A percentile compares a stretch with the other conserved stretches of the same genome.
These are phyloP conservation scores for Tipula helvola DNA, from an alignment of 2,888 invertebrate species.

Conservation along the genomic window DNA sequence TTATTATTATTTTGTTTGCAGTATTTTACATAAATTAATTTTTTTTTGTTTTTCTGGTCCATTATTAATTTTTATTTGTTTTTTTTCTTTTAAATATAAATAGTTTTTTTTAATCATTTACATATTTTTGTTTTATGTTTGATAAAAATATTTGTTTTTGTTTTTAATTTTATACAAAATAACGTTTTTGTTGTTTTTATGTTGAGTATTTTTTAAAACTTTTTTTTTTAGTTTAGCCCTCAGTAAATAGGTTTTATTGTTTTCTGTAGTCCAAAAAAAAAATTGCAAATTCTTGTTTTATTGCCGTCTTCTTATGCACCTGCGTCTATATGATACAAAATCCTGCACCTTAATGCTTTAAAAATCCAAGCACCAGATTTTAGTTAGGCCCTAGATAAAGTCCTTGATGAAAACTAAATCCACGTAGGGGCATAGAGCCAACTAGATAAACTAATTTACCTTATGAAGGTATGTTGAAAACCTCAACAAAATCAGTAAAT, in stretches of 20 bases:
- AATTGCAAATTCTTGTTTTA: no score
- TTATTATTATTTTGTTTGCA: not conserved
- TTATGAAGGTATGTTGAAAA: no score
- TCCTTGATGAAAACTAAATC: no score
- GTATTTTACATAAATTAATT: not conserved
- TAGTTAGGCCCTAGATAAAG: no score
- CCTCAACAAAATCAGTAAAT: no score
- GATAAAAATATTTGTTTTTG: not conserved
- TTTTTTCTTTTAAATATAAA: not conserved
- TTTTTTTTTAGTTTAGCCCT: not conserved
- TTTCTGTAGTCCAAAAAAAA: no score
- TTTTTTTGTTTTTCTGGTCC: not conserved
- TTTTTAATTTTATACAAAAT: not conserved
- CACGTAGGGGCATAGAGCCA: no score
- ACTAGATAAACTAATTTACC: no score
- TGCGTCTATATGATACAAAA: no score
- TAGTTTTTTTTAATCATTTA: not conserved
- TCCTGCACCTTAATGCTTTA: no score
- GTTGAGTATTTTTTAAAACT: not conserved
- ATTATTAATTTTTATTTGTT: not conserved
- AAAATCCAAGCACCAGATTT: no score
- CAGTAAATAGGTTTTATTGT: not conserved
- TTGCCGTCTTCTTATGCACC: no score
- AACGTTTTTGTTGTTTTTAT: not conserved
- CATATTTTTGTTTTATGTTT: not conserved